Evolutionary conservation across 2,113 vertebrate species (phyloP), one percentile per base, ranked within the genome.

Genomic region (Epinephelus fuscoguttatus): DNA sequence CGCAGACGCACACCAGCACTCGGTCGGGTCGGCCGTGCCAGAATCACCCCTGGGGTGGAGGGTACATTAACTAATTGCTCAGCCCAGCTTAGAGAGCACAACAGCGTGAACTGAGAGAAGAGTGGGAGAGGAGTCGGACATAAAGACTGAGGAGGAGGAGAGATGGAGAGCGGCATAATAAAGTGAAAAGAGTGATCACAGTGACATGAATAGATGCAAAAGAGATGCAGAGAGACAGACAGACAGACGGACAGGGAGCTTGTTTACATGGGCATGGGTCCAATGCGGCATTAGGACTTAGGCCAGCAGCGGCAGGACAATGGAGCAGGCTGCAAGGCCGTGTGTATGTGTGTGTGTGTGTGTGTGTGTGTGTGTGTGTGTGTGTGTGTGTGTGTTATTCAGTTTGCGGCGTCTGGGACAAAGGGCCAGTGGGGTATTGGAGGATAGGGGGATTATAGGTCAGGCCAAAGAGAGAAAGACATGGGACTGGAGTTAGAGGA

Each of bases 41-140:
- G 79, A 82, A 75, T 88, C 78, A 84, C 82, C 89, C 90, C 78
- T 53, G 84, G 92, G 88, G 84, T 86, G 76, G 78, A 88, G 88
- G 90, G 80, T 85, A 87, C 90, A 94, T 94, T 91, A 92, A 92
- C 90, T 93, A 93, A 93, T 93, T 94, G 92, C 91, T 91, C 81
- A 81, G 88, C 70, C 72, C 82, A 23, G 84, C 88, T 93, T 80
- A 81, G 70, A 72, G 80, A 80, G 60, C 85, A 86, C 88, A 90
- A 60, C 80, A 70, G 86, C 70, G 45, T 69, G 60, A 75, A 86
- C 76, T 23, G 56, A 74, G 40, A 70, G 80, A 56, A 62, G 52
- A 86, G 50, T 57, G 57, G 47, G 83, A 89, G 80, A 73, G 13
- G 67, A 84, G 53, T 19, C 18, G 64, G 67, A 68, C 68, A 63